These are phyloP conservation scores for Propithecus coquereli DNA, from an alignment of 2,113 vertebrate genomes.

Conservation along the genomic window DNA sequence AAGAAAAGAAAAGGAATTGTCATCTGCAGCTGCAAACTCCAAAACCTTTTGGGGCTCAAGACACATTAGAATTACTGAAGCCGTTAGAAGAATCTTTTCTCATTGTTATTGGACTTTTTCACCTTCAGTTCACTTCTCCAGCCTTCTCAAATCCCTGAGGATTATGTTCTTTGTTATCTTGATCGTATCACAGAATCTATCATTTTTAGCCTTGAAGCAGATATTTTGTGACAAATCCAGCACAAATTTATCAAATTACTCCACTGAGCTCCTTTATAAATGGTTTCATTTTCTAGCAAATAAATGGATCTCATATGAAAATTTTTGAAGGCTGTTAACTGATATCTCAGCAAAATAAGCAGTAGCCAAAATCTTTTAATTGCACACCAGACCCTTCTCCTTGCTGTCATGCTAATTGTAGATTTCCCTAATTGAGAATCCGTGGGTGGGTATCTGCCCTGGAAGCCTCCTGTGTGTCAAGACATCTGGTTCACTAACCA, in stretches of 20 bases:
- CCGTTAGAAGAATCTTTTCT: background rate
- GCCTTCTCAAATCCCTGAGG: background rate
- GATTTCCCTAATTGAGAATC: conserved; percentile 40
- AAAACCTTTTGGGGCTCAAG: conserved; percentile 35
- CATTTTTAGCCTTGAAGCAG: background rate
- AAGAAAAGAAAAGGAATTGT: conserved; percentile 51
- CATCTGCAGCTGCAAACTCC: conserved; percentile 58
- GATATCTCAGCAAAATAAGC: background rate
- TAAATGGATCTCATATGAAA: background rate
- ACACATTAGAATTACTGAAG: background rate
- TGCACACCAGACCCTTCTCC: background rate
- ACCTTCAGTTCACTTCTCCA: background rate
- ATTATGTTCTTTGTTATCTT: background rate
- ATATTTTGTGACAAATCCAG: background rate
- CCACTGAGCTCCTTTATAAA: background rate
- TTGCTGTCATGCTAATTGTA: background rate
- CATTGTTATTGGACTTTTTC: background rate
- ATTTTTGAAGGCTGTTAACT: background rate
- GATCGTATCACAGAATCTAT: background rate
- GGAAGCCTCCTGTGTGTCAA: conserved; percentile 3
- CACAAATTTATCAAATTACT: background rate
- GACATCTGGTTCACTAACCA: conserved; percentile 46
- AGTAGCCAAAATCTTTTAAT: background rate
- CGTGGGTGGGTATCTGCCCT: background rate
- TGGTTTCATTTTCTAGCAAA: background rate